A percentile compares a stretch with the other conserved stretches of the same genome.
Conservation (phyloP, 2,888 invertebrate species). For the Conchocele bisecta region DNA sequence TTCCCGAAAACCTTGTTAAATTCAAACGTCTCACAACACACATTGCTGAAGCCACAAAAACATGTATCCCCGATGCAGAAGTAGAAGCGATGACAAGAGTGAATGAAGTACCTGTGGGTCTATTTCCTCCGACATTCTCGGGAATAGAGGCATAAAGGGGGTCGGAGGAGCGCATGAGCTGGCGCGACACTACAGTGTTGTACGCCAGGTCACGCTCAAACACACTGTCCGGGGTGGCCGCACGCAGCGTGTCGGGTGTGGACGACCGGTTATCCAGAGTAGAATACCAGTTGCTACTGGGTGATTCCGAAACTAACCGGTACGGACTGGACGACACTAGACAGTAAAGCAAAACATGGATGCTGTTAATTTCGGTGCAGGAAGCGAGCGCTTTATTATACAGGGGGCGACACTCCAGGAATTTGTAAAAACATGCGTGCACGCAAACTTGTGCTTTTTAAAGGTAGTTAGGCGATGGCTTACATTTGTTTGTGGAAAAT, state of each 20-base stretch:
- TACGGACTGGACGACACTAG: constrained; percentile 43
- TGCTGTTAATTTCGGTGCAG: constrained; percentile 22
- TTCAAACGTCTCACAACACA: too few relatives aligned
- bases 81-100: too few relatives aligned
- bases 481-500: too few relatives aligned
- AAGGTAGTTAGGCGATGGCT: too few relatives aligned
- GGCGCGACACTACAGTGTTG: constrained; percentile 64
- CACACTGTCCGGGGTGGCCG: constrained; percentile 44
- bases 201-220: constrained; percentile 57
- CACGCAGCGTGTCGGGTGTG: not conserved
- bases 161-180: constrained; percentile 67
- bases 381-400: constrained; percentile 14
- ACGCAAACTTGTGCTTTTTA: too few relatives aligned
- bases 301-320: not conserved
- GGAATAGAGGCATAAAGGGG: constrained; percentile 75
- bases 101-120: too few relatives aligned
- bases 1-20: too few relatives aligned
- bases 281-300: not conserved
- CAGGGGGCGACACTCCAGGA: constrained; percentile 23
- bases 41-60: too few relatives aligned
- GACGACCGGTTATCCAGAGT: not conserved
- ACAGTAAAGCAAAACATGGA: constrained; percentile 42
- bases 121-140: constrained; percentile 32
- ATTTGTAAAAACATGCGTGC: too few relatives aligned
- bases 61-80: too few relatives aligned